Evolutionary conservation across 2,888 invertebrate species (phyloP).

Genomic region (Scaptomyza polygonia): DNA sequence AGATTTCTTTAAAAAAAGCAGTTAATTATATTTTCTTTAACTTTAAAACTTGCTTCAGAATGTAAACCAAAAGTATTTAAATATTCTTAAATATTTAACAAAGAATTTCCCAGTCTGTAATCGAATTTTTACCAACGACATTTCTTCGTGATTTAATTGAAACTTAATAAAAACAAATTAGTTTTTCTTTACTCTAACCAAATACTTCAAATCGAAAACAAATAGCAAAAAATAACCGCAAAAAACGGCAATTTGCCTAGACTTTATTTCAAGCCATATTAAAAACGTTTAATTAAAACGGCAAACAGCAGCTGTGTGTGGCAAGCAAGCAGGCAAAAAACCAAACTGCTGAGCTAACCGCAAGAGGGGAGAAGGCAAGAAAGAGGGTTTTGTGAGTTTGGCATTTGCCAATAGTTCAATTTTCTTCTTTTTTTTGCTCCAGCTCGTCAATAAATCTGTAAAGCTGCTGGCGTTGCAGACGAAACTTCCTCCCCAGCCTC

Average conservation of each 20-base stretch:
- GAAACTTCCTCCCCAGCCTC: conserved; percentile 11
- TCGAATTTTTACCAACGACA: too few species aligned
- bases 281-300: conserved; percentile 65
- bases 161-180: not conserved
- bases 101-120: too few species aligned
- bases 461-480: conserved; percentile 58
- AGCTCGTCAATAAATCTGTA: conserved; percentile 77
- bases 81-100: too few species aligned
- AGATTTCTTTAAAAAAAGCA: too few species aligned
- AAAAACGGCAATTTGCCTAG: conserved; percentile 11
- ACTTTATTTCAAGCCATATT: conserved; percentile 12
- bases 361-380: conserved; percentile 23
- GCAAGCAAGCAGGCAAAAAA: conserved; percentile 1
- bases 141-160: not conserved
- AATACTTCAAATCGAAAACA: not conserved
- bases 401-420: conserved; percentile 47
- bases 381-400: not conserved
- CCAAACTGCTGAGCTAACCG: conserved; percentile 52
- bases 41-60: too few species aligned
- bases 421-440: conserved; percentile 38
- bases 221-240: conserved; percentile 15
- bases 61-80: too few species aligned
- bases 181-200: not conserved
- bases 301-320: conserved; percentile 59
- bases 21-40: too few species aligned